Conservation (phyloP, 2,888 invertebrate species). For the Athalia rosae region DNA sequence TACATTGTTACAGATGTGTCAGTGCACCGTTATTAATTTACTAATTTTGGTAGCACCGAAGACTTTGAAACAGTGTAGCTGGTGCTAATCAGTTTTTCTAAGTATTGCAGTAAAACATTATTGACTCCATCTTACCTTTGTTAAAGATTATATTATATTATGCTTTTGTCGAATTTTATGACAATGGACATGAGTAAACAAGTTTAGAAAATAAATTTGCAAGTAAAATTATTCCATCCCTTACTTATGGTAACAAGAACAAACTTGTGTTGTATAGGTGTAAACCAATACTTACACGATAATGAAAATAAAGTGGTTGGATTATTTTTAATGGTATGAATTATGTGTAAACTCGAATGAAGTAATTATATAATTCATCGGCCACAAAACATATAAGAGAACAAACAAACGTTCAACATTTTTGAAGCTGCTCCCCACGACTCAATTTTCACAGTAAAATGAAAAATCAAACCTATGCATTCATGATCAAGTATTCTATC, state of each 20-base stretch:
- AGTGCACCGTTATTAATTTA: neutral
- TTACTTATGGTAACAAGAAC: slow-evolving; percentile 2
- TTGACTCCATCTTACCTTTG: too few species aligned
- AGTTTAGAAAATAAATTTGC: neutral
- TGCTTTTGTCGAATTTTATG: too few species aligned
- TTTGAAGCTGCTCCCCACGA: slow-evolving; percentile 12
- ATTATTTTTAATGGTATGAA: too few species aligned
- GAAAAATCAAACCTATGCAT: neutral
- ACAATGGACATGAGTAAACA: neutral
- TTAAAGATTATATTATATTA: too few species aligned
- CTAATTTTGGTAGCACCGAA: neutral
- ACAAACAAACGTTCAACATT: slow-evolving; percentile 15
- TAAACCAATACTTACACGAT: neutral
- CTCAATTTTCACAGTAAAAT: neutral
- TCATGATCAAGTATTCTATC: neutral
- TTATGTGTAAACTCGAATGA: neutral
- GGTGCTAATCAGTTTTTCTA: too few species aligned
- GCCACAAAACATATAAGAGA: neutral
- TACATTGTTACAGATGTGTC: slow-evolving; percentile 11
- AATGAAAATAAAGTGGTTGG: neutral
- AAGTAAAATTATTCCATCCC: neutral
- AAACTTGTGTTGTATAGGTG: neutral
- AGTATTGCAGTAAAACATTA: too few species aligned
- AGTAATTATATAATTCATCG: neutral
- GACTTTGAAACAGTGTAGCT: neutral